These are phyloP conservation scores for Drosophila ustulata DNA, from an alignment of 2,888 invertebrate species.

Conservation along the genomic window DNA sequence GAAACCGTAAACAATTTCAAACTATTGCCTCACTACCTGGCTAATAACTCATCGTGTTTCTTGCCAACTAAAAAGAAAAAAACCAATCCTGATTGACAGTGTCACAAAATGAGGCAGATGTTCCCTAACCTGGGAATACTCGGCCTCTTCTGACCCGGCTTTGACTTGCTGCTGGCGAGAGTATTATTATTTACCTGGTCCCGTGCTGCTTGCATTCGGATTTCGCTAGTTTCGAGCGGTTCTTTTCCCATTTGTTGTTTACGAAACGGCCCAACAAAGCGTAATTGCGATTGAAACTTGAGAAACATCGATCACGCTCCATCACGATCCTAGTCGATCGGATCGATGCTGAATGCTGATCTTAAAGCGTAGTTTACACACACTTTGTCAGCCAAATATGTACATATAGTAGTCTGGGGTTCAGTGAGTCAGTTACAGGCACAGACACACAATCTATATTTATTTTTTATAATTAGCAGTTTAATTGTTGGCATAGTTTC, in stretches of 20 bases:
- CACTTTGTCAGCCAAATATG: not conserved
- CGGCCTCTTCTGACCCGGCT: slow-evolving; percentile 17
- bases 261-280: slow-evolving; percentile 50
- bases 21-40: slow-evolving; percentile 46
- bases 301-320: slow-evolving; percentile 17
- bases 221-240: slow-evolving; percentile 46
- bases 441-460: not conserved
- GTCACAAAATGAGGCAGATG: slow-evolving; percentile 41
- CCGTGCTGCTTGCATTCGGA: slow-evolving; percentile 35
- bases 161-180: slow-evolving; percentile 1
- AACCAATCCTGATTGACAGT: slow-evolving; percentile 32
- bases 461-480: slow-evolving; percentile 6
- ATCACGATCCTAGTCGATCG: slow-evolving; percentile 9
- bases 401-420: slow-evolving; percentile 1
- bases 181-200: slow-evolving; percentile 44
- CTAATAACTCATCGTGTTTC: slow-evolving; percentile 17
- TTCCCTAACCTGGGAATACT: slow-evolving; percentile 30
- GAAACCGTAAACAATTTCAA: slow-evolving; percentile 19
- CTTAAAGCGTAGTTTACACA: slow-evolving; percentile 5
- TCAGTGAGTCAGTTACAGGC: slow-evolving; percentile 5
- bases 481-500: slow-evolving; percentile 4
- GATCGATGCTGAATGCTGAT: not conserved
- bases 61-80: not conserved
- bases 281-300: slow-evolving; percentile 31
- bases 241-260: slow-evolving; percentile 42